Conservation (phyloP, 2,888 invertebrate genomes). For the Drosophila mettleri region DNA sequence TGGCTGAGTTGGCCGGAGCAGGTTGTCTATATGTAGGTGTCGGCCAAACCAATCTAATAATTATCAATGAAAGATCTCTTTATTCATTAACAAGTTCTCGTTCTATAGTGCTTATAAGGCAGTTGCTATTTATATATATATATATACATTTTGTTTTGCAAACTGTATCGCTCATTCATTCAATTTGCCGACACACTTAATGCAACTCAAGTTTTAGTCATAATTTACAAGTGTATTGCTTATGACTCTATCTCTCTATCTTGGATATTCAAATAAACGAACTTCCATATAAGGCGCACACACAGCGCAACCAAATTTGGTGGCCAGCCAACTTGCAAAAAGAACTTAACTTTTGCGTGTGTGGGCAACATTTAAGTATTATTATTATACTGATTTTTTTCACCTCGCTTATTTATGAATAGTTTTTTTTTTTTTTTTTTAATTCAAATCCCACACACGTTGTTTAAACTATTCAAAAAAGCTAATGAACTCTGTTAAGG, state of each 20-base stretch:
- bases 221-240: slow-evolving; percentile 67
- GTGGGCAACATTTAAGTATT: slow-evolving; percentile 41
- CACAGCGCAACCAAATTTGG: slow-evolving; percentile 64
- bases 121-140: slow-evolving; percentile 12
- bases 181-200: slow-evolving; percentile 47
- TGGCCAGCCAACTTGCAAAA: slow-evolving; percentile 33
- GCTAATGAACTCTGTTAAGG: slow-evolving; percentile 11
- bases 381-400: slow-evolving; percentile 24
- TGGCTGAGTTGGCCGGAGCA: slow-evolving; percentile 45
- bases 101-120: slow-evolving; percentile 65
- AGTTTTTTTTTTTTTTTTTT: slow-evolving; percentile 33
- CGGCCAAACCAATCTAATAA: slow-evolving; percentile 63
- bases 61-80: slow-evolving; percentile 74
- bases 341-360: slow-evolving; percentile 37
- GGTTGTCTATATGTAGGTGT: slow-evolving; percentile 50
- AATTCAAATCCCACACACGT: slow-evolving; percentile 49
- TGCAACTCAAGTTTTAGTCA: slow-evolving; percentile 73
- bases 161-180: slow-evolving; percentile 57
- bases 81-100: slow-evolving; percentile 71
- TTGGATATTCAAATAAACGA: slow-evolving; percentile 49
- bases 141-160: neutral
- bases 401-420: neutral
- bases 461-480: slow-evolving; percentile 20
- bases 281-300: slow-evolving; percentile 54
- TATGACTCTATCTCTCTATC: slow-evolving; percentile 58